Evolutionary conservation across 2,888 invertebrate species (phyloP).

Genomic region (Drosophila mimetica): DNA sequence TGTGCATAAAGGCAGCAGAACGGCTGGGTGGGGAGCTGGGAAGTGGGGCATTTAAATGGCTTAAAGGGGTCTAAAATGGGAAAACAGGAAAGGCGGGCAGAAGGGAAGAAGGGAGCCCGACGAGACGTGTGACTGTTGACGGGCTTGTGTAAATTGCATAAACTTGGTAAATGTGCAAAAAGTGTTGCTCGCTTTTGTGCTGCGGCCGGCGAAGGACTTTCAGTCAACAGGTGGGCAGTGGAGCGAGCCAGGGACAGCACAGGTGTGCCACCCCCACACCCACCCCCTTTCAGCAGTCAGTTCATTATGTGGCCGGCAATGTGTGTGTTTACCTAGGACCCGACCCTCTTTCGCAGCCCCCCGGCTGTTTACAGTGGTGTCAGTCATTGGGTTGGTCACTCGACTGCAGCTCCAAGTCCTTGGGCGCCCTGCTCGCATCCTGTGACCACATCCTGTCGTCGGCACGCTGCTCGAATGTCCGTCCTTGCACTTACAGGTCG

Average conservation of each 20-base stretch:
- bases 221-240: slow-evolving; percentile 64
- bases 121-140: slow-evolving; percentile 46
- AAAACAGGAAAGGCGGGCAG: not conserved
- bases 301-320: slow-evolving; percentile 61
- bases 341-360: slow-evolving; percentile 7
- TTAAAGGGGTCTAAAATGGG: slow-evolving; percentile 24
- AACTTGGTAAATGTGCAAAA: slow-evolving; percentile 56
- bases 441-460: slow-evolving; percentile 77
- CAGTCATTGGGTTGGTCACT: slow-evolving; percentile 66
- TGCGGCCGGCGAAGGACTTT: slow-evolving; percentile 14
- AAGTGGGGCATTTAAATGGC: slow-evolving; percentile 59
- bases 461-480: slow-evolving; percentile 42
- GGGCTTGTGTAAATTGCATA: slow-evolving; percentile 55
- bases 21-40: slow-evolving; percentile 15
- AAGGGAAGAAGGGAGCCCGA: slow-evolving; percentile 1
- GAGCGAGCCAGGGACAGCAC: not conserved
- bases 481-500: slow-evolving; percentile 11
- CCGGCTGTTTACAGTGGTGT: slow-evolving; percentile 68
- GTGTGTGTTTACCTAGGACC: slow-evolving; percentile 56
- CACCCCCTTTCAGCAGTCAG: slow-evolving; percentile 21
- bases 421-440: slow-evolving; percentile 62
- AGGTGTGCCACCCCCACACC: not conserved
- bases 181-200: slow-evolving; percentile 58
- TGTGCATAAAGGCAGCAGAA: slow-evolving; percentile 17
- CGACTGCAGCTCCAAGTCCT: slow-evolving; percentile 54